Base-by-base conservation (phyloP, 1,140 invertebrate genomes). In the Anastatus disparis region DNA sequence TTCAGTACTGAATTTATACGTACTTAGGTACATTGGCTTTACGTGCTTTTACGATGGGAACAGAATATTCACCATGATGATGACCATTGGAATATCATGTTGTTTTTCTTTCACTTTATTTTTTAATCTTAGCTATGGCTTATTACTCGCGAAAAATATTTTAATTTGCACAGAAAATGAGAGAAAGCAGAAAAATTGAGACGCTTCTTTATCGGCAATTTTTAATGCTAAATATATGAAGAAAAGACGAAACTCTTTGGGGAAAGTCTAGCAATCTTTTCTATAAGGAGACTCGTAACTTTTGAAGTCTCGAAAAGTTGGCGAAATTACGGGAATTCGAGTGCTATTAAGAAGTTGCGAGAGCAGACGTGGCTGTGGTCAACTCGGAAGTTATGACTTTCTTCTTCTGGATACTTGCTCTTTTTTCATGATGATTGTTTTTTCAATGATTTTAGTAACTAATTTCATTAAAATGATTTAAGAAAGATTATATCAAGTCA, bases 281-380 rank as follows among this genome's bases (percentile, higher is more conserved):
- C 20, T 35, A 10, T 10, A 6, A 24, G n/a, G 52, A 17, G 13
- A 31, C 53, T 44, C 44, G 53, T 20, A 62, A 26, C 44, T 48
- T 42, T 48, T 22, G 8, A 24, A 48, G 26, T 13, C n/a, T 48
- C 27, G 26, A 24, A 27, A 44, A 31, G 15, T 62, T 62, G 58
- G n/a, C 15, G 42, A 48, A 15, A 48, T 38, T 29, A 1, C 12
- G 8, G 42, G 17, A 20, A 62, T 62, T 17, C 17, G 59, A 62
- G 42, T 31, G n/a, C 31, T 62, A 48, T 62, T 62, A 62, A 20
- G n/a, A 48, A 62, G 2, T 48, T 62, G 20, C 27, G n/a, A n/a
- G n/a, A n/a, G n/a, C n/a, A n/a, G n/a, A n/a, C n/a, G 9, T 27
- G 35, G 53, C n/a, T 35, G 15, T 26, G 1, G 12, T 15, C 3